phyloP scores from a whole-genome alignment of 2,888 invertebrate species.

The Macrophya annulata region DNA sequence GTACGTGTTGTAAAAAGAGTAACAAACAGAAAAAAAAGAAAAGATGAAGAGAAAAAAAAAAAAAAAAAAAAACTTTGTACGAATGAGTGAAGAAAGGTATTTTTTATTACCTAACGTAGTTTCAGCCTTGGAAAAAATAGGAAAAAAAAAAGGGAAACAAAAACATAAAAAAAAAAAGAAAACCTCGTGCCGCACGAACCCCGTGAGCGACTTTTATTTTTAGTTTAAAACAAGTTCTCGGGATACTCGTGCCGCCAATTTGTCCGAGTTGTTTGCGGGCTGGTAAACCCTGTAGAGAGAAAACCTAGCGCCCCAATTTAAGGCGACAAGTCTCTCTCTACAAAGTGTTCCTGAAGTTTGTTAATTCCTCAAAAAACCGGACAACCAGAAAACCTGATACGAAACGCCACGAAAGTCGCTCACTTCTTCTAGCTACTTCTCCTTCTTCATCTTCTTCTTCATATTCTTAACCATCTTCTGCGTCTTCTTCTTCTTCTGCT shows the following conservation, averaged over 20 bases:
- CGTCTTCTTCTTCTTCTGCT: not conserved
- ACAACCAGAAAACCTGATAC: conserved; percentile 52
- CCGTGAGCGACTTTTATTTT: conserved; percentile 52
- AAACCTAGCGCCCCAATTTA: conserved; percentile 55
- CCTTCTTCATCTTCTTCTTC: not conserved
- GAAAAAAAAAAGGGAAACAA: not conserved
- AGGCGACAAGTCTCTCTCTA: conserved; percentile 49
- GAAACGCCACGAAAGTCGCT: conserved; percentile 6
- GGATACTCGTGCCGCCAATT: conserved; percentile 62
- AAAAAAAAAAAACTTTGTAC: not conserved
- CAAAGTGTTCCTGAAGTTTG: conserved; percentile 45
- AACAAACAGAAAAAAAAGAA: no score
- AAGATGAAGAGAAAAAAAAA: not conserved
- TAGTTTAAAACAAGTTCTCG: conserved; percentile 65
- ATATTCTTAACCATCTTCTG: not conserved
- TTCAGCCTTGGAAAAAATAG: conserved; percentile 29
- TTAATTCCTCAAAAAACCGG: conserved; percentile 50
- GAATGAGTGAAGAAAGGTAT: not conserved
- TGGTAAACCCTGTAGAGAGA: conserved; percentile 48
- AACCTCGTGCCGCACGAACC: not conserved
- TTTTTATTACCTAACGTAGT: not conserved
- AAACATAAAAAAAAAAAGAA: not conserved
- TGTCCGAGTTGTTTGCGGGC: conserved; percentile 64
- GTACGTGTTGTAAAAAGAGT: no score
- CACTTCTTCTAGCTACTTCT: not conserved